These are phyloP conservation scores for Protobothrops mucrosquamatus DNA, from an alignment of 2,113 vertebrate genomes.

Conservation along the genomic window DNA sequence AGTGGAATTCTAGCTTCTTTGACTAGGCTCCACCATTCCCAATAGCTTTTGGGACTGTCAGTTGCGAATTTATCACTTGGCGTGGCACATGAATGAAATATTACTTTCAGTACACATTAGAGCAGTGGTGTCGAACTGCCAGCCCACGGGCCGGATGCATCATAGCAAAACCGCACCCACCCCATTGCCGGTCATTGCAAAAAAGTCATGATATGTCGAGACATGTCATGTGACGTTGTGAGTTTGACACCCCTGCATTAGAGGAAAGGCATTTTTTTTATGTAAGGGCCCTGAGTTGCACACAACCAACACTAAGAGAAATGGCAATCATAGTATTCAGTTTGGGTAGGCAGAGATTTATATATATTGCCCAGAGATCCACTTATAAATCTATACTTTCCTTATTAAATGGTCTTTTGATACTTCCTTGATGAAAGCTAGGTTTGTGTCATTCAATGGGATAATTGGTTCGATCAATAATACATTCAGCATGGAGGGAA, in stretches of 20 bases:
- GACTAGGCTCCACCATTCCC: not conserved
- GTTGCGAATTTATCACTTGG: not conserved
- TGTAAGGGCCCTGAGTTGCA: not conserved
- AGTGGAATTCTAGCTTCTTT: not conserved
- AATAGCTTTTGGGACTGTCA: not conserved
- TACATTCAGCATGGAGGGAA: slow-evolving; percentile 1
- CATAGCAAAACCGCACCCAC: too few relatives aligned
- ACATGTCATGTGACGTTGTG: too few relatives aligned
- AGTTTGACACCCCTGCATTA: too few relatives aligned
- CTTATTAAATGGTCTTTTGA: not conserved
- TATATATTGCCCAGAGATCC: not conserved
- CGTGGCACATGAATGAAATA: not conserved
- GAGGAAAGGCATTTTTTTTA: not conserved
- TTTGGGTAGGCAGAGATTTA: not conserved
- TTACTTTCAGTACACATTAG: not conserved
- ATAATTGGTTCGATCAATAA: slow-evolving; percentile 9
- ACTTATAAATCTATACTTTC: not conserved
- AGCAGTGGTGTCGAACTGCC: too few relatives aligned
- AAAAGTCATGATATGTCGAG: too few relatives aligned
- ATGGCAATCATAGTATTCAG: not conserved
- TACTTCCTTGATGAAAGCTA: not conserved
- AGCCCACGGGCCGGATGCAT: too few relatives aligned
- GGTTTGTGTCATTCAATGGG: slow-evolving; percentile 1
- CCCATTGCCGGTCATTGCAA: too few relatives aligned
- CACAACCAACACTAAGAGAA: not conserved